Evolutionary conservation across 2,113 vertebrate genomes (phyloP).

Genomic region (Ptychochromis oligacanthus): DNA sequence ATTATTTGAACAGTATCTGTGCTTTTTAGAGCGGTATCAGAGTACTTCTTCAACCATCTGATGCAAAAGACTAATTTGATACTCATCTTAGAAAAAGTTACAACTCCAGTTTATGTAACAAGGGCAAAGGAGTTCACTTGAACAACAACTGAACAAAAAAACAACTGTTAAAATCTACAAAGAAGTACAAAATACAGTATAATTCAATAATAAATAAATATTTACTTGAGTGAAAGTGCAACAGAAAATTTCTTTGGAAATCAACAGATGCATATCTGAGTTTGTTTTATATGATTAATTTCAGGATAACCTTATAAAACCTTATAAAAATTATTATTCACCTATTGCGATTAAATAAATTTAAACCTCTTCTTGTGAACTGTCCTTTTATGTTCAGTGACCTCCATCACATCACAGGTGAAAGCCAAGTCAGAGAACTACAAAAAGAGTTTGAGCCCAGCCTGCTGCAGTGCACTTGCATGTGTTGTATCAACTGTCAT

Average conservation of each 20-base stretch:
- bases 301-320: background rate
- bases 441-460: background rate
- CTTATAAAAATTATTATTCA: background rate
- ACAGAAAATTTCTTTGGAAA: background rate
- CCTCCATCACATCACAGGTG: background rate
- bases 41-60: background rate
- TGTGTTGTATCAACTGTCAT: constrained; percentile 33
- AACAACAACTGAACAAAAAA: background rate
- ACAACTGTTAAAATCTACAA: background rate
- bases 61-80: background rate
- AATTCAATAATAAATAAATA: background rate
- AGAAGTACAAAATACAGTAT: background rate
- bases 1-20: background rate
- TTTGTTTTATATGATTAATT: background rate
- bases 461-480: constrained; percentile 18
- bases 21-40: background rate
- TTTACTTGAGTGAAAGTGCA: background rate
- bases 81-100: background rate
- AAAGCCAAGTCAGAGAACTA: background rate
- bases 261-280: background rate
- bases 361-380: background rate
- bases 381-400: background rate
- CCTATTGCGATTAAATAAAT: background rate
- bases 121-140: background rate
- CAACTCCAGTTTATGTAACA: background rate